Percentiles rank a stretch among this genome's conserved stretches.
Conservation (phyloP, 1,140 invertebrate species). For the Delia radicum region DNA sequence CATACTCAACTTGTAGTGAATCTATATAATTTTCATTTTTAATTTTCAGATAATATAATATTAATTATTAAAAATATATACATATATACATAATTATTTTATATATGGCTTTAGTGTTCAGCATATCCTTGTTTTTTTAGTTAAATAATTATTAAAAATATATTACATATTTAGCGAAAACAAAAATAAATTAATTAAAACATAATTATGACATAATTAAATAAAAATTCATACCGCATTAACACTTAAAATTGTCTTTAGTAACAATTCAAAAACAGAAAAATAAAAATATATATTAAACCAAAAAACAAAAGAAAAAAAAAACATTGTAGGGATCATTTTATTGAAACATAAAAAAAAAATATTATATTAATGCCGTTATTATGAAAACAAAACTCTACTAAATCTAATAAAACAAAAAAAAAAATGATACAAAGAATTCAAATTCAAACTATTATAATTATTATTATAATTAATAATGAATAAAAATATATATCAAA, state of each 20-base stretch:
- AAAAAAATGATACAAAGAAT: slow-evolving; percentile 33
- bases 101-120: slow-evolving; percentile 26
- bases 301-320: slow-evolving; percentile 38
- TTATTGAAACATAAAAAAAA: slow-evolving; percentile 42
- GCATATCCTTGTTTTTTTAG: slow-evolving; percentile 22
- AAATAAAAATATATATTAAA: slow-evolving; percentile 32
- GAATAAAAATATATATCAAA: slow-evolving; percentile 16
- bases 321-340: slow-evolving; percentile 50
- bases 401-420: slow-evolving; percentile 34
- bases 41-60: no score
- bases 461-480: slow-evolving; percentile 13
- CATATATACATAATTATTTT: slow-evolving; percentile 5
- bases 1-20: no score
- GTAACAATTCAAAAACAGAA: slow-evolving; percentile 18
- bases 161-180: slow-evolving; percentile 12
- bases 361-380: slow-evolving; percentile 32
- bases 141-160: slow-evolving; percentile 23
- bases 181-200: background rate
- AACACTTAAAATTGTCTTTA: background rate
- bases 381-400: slow-evolving; percentile 34
- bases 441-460: slow-evolving; percentile 16
- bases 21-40: no score
- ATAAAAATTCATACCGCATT: background rate
- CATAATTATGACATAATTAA: slow-evolving; percentile 6
- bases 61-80: background rate